These are phyloP conservation scores for Phortica magna DNA, from an alignment of 2,888 invertebrate species.

Conservation along the genomic window DNA sequence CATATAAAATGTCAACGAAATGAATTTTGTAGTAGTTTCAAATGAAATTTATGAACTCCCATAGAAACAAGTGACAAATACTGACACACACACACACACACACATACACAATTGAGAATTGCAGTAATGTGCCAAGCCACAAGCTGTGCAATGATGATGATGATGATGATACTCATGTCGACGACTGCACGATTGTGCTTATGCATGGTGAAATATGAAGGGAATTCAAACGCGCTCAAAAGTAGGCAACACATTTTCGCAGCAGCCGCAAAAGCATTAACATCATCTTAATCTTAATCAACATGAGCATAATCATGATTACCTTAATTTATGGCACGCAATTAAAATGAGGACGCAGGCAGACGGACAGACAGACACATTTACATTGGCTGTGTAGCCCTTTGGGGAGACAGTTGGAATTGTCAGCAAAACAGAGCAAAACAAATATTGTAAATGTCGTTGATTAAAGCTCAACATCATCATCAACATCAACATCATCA, in stretches of 20 bases:
- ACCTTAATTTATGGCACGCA: background rate
- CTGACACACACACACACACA: background rate
- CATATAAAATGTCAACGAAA: slow-evolving; percentile 27
- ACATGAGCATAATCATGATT: background rate
- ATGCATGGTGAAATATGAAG: too few species aligned
- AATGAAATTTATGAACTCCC: slow-evolving; percentile 11
- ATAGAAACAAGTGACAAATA: background rate
- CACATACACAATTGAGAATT: background rate
- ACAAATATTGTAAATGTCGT: background rate
- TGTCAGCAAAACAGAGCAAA: background rate
- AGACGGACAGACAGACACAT: background rate
- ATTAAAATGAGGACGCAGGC: background rate
- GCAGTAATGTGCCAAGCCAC: background rate
- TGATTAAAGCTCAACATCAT: too few species aligned
- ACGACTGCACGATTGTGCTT: too few species aligned
- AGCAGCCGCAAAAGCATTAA: too few species aligned
- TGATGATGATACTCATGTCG: background rate
- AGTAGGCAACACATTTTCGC: background rate
- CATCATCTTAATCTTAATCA: too few species aligned
- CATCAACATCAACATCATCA: too few species aligned
- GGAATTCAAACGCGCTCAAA: background rate
- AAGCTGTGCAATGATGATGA: background rate
- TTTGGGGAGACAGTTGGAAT: background rate
- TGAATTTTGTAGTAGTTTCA: slow-evolving; percentile 27
- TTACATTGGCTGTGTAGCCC: background rate